Conservation (phyloP, 2,113 vertebrate species). For the Megaptera novaeangliae region DNA sequence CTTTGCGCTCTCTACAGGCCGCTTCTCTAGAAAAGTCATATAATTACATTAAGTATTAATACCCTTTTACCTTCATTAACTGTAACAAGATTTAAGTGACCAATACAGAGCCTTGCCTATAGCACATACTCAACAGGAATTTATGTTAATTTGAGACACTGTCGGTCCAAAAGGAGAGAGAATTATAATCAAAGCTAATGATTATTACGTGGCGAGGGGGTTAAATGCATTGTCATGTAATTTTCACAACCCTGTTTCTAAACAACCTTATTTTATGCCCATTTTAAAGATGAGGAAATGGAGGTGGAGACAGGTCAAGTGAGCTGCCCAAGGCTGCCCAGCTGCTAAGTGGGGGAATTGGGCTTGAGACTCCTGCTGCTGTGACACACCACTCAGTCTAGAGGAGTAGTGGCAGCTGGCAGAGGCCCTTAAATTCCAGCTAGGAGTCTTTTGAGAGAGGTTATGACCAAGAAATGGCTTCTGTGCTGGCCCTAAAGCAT, state of each 20-base stretch:
- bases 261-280: neutral
- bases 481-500: neutral
- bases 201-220: neutral
- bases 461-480: neutral
- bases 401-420: neutral
- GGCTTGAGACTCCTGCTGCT: neutral
- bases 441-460: neutral
- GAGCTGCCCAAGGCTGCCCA: neutral
- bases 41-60: neutral
- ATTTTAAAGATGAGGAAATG: slow-evolving; percentile 9
- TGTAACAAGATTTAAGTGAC: neutral
- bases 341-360: neutral
- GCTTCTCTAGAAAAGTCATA: neutral
- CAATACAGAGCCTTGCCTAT: neutral
- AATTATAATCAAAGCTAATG: neutral
- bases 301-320: neutral
- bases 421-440: neutral
- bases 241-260: neutral
- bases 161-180: neutral
- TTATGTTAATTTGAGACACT: neutral
- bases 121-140: neutral
- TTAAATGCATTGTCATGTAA: neutral
- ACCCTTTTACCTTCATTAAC: neutral
- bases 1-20: neutral
- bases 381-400: neutral